Conservation (phyloP, 2,888 invertebrate genomes). For the Tigriopus californicus region DNA sequence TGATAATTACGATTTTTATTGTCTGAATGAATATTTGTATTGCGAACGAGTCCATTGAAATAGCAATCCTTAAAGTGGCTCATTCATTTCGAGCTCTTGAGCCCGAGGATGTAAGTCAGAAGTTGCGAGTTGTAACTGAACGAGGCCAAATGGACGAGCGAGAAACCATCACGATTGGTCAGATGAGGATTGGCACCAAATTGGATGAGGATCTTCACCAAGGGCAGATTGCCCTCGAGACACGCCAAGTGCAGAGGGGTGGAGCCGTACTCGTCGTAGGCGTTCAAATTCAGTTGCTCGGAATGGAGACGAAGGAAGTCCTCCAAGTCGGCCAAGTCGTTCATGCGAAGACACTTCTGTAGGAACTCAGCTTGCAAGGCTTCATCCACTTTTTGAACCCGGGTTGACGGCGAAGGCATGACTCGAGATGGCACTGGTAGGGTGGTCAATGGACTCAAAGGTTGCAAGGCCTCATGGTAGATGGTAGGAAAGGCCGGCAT, state of each 20-base stretch:
- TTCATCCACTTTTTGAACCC: not conserved
- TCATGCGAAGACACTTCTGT: not conserved
- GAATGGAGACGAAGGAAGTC: conserved; percentile 19
- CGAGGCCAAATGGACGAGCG: conserved; percentile 19
- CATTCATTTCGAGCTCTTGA: too few species aligned
- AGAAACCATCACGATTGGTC: conserved; percentile 20
- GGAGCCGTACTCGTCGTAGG: conserved; percentile 19
- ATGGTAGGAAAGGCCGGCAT: conserved; percentile 4
- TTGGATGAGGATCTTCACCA: conserved; percentile 19
- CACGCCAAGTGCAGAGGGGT: conserved; percentile 20
- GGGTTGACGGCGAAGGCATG: not conserved
- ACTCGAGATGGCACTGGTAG: not conserved
- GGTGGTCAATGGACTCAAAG: not conserved
- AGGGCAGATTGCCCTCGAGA: conserved; percentile 19
- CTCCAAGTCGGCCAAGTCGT: not conserved
- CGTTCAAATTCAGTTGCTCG: conserved; percentile 19
- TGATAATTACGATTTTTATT: too few species aligned
- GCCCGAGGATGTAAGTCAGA: conserved; percentile 18
- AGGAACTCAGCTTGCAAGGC: not conserved
- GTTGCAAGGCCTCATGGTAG: conserved; percentile 6
- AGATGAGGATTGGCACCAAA: conserved; percentile 18
- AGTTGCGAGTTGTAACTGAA: conserved; percentile 18
- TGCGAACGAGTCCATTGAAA: too few species aligned
- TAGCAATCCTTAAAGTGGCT: too few species aligned
- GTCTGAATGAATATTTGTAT: too few species aligned